Evolutionary conservation across 2,797 vertebrate genomes (phyloP).

Genomic region (Chlorospingus semifuscus): DNA sequence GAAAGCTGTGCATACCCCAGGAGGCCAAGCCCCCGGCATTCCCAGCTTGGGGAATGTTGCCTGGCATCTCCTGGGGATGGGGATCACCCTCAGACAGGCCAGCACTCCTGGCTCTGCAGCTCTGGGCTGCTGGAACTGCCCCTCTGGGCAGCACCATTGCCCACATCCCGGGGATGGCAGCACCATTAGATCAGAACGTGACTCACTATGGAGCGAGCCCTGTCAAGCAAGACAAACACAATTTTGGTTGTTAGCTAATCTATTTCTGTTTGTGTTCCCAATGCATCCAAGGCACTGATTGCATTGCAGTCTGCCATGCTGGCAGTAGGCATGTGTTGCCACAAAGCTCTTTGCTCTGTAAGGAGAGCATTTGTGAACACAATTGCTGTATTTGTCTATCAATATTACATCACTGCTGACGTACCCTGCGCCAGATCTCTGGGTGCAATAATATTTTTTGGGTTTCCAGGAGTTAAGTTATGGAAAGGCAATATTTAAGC

Average conservation of each 20-base stretch:
- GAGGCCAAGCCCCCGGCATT: background rate
- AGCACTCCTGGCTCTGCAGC: background rate
- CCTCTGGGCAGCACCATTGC: background rate
- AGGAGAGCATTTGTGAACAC: slow-evolving; percentile 19
- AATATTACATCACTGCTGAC: slow-evolving; percentile 40
- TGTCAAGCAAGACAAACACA: slow-evolving; percentile 47
- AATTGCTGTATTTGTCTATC: slow-evolving; percentile 49
- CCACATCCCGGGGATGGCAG: background rate
- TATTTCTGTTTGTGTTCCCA: slow-evolving; percentile 57
- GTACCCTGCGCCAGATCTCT: background rate
- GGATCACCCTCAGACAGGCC: background rate
- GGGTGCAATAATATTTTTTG: background rate
- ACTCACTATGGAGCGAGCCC: background rate
- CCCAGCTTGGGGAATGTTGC: background rate
- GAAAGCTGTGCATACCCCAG: background rate
- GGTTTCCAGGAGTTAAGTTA: background rate
- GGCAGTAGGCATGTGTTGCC: background rate
- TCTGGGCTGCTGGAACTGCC: background rate
- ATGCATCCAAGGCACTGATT: slow-evolving; percentile 43
- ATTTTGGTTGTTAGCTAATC: slow-evolving; percentile 54
- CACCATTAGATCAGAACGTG: background rate
- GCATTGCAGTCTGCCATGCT: slow-evolving; percentile 14
- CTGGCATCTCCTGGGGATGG: background rate
- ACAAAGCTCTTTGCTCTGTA: slow-evolving; percentile 16
- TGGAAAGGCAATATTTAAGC: background rate